Percentiles rank a stretch among this genome's conserved stretches.
phyloP scores from a whole-genome alignment of 2,888 invertebrate species.

The Chesias legatella region DNA sequence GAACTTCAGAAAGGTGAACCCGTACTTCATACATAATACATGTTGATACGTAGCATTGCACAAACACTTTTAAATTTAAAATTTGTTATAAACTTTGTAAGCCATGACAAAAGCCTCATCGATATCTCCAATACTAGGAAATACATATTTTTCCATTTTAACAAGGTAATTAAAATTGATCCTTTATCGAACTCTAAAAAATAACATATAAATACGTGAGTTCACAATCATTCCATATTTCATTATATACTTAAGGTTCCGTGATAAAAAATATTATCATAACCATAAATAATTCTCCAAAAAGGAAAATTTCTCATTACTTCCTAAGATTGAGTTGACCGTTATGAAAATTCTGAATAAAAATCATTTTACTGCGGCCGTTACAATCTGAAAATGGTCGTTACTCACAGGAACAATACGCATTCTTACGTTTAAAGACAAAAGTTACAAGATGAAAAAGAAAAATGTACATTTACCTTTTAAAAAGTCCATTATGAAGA shows the following conservation, averaged over 20 bases:
- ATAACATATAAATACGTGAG: too few relatives aligned
- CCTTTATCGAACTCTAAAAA: too few relatives aligned
- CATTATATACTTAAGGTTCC: too few relatives aligned
- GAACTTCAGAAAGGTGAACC: neutral
- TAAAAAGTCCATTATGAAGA: conserved; percentile 24
- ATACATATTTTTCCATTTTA: too few relatives aligned
- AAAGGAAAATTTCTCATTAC: conserved; percentile 1
- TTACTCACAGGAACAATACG: conserved; percentile 28
- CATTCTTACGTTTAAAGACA: conserved; percentile 24
- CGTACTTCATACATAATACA: too few relatives aligned
- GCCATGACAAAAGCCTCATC: too few relatives aligned
- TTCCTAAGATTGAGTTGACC: neutral
- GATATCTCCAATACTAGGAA: too few relatives aligned
- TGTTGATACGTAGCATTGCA: too few relatives aligned
- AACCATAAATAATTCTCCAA: neutral
- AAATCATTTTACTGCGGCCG: conserved; percentile 17
- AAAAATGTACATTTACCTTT: conserved; percentile 26
- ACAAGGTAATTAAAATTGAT: too few relatives aligned
- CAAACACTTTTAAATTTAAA: too few relatives aligned
- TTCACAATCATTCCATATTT: too few relatives aligned
- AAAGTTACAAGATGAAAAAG: conserved; percentile 24
- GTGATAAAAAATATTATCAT: neutral
- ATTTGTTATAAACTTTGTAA: too few relatives aligned
- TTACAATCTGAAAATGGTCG: conserved; percentile 15
- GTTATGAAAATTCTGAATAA: conserved; percentile 13